A percentile compares a stretch with the other conserved stretches of the same genome.
Evolutionary conservation across 2,113 vertebrate genomes (phyloP).

Genomic region (Thymallus thymallus): DNA sequence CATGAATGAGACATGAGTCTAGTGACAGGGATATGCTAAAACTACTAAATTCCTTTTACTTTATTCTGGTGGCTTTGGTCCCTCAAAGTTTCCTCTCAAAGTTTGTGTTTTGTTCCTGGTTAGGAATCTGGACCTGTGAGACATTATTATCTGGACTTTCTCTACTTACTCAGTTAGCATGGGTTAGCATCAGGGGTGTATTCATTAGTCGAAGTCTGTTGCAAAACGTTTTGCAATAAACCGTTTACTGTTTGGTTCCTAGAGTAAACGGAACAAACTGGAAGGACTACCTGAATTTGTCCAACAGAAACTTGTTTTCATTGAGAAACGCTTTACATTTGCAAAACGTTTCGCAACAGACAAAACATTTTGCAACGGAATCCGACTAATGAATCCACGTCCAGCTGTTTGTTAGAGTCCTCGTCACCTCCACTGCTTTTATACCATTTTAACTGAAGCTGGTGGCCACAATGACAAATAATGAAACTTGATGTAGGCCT

Average conservation of each 20-base stretch:
- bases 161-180: not conserved
- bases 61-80: slow-evolving; percentile 14
- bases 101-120: not conserved
- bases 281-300: no score
- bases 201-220: no score
- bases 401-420: not conserved
- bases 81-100: slow-evolving; percentile 11
- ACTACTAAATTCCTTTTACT: slow-evolving; percentile 51
- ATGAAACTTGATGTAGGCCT: slow-evolving; percentile 5
- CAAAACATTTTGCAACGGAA: no score
- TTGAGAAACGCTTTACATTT: no score
- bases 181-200: not conserved
- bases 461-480: not conserved
- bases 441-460: not conserved
- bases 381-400: no score
- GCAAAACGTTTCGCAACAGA: no score
- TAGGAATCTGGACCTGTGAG: not conserved
- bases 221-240: no score
- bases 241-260: no score
- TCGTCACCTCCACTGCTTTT: not conserved
- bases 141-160: not conserved
- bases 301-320: no score
- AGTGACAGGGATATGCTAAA: slow-evolving; percentile 52
- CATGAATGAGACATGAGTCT: slow-evolving; percentile 35
- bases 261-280: no score